A percentile compares a stretch with the other conserved stretches of the same genome.
These are phyloP conservation scores for Theocolax elegans DNA, from an alignment of 1,140 invertebrate species.

Conservation along the genomic window DNA sequence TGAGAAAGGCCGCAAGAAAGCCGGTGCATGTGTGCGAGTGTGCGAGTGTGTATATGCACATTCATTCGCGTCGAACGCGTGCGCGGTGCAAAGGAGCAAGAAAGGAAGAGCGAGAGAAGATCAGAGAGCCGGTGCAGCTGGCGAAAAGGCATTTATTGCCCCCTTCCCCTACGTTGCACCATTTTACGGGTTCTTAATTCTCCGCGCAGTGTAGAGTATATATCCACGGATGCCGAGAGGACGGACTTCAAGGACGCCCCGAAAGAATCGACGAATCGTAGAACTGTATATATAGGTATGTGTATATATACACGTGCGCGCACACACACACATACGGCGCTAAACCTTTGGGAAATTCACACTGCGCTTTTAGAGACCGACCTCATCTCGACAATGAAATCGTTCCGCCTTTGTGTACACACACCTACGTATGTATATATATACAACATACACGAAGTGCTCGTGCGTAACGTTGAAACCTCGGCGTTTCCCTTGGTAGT, in stretches of 20 bases:
- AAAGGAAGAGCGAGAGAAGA: conserved; percentile 32
- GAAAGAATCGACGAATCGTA: too few relatives aligned
- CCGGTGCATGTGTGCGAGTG: not conserved
- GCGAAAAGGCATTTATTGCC: conserved; percentile 64
- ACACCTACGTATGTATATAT: too few relatives aligned
- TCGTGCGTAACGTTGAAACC: too few relatives aligned
- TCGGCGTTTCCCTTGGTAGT: too few relatives aligned
- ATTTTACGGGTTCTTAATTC: conserved; percentile 64
- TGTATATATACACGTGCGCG: conserved; percentile 18
- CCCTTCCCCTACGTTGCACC: conserved; percentile 44
- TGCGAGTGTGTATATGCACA: not conserved
- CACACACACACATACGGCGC: too few relatives aligned
- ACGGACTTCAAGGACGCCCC: too few relatives aligned
- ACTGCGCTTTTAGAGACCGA: conserved; percentile 46
- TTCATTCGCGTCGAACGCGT: not conserved
- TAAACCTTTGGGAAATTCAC: conserved; percentile 54
- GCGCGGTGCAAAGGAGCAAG: not conserved
- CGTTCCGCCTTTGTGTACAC: not conserved
- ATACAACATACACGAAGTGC: too few relatives aligned
- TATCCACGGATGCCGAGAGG: not conserved
- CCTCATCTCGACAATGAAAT: conserved; percentile 2
- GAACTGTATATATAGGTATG: too few relatives aligned
- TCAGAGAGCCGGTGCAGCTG: conserved; percentile 50
- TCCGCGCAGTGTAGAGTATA: conserved; percentile 34
- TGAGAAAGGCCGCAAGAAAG: not conserved